Evolutionary conservation across 2,113 vertebrate species (phyloP).

Genomic region (Lampris incognitus): DNA sequence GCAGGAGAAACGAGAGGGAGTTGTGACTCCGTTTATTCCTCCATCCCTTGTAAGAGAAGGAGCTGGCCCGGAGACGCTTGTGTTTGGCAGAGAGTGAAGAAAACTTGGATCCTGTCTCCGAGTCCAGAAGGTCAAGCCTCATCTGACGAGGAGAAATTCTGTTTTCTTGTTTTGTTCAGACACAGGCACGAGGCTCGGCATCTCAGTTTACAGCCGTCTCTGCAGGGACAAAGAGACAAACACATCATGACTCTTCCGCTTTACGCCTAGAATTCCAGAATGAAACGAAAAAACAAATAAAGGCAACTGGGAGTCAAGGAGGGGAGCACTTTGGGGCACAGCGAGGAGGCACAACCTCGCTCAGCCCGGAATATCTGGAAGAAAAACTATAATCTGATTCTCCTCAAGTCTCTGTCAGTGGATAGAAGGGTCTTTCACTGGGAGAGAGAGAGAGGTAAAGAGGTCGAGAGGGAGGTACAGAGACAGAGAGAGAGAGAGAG

Average conservation of each 20-base stretch:
- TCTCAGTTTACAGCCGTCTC: conserved; percentile 20
- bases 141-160: conserved; percentile 26
- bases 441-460: conserved; percentile 34
- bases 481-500: neutral
- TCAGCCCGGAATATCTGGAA: neutral
- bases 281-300: conserved; percentile 5
- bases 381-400: conserved; percentile 15
- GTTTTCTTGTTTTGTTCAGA: conserved; percentile 41
- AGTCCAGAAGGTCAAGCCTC: conserved; percentile 1
- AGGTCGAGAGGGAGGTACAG: neutral
- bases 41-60: conserved; percentile 35
- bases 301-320: conserved; percentile 50
- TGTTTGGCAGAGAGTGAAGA: conserved; percentile 32
- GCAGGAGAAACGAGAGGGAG: conserved; percentile 40
- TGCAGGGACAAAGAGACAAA: conserved; percentile 1
- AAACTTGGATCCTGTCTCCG: no score
- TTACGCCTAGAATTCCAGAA: conserved; percentile 35
- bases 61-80: conserved; percentile 48
- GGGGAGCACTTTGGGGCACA: conserved; percentile 70
- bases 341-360: conserved; percentile 22
- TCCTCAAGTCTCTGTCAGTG: conserved; percentile 43
- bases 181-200: conserved; percentile 22
- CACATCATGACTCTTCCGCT: conserved; percentile 12
- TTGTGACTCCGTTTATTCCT: conserved; percentile 32
- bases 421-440: neutral